Base-by-base conservation (phyloP, 2,888 invertebrate genomes). In the Agapostemon virescens region DNA sequence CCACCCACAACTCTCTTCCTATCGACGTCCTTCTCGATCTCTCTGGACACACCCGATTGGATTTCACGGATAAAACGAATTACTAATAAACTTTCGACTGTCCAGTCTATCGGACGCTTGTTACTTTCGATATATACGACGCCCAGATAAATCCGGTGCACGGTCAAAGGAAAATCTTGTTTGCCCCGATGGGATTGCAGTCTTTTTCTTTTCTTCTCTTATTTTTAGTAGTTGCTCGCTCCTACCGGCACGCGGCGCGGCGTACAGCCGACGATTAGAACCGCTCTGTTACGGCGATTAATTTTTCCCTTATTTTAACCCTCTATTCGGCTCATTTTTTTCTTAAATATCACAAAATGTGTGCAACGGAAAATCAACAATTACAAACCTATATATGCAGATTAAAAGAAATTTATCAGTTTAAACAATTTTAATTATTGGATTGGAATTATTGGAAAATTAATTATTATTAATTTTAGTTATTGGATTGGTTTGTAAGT, bases 11-110 rank as follows among this genome's bases (percentile, higher is more conserved):
- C 36, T 52, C 42, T 33, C 52, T 36, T 69, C n/a, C 70, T 42
- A 58, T 23, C 33, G 38, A 7, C n/a, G 38, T 4, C 55, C 36
- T 49, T 68, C 13, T 20, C 69, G 67, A 63, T 17, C n/a, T 17
- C n/a, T n/a, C 49, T 15, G 30, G 9, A 33, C 36, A 36, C 49
- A 26, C 33, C 69, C 81, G 73, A 82, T 77, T 77, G 63, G 82
- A 81, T 82, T 81, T 77, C 73, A 70, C 77, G 55, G 70, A 68
- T 45, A 81, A 82, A 82, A 73, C 77, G 82, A 82, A 82, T 82
- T 81, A 81, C 82, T 82, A 77, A 82, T 82, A 81, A 81, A 82
- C 77, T 70, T 70, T 42, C 67, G 63, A 33, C 63, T 52, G 64
- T 45, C 64, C 42, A 38, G 38, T 69, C 73, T 69, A 76, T 72